Evolutionary conservation across 2,797 vertebrate species (phyloP).

Genomic region (Esox lucius): DNA sequence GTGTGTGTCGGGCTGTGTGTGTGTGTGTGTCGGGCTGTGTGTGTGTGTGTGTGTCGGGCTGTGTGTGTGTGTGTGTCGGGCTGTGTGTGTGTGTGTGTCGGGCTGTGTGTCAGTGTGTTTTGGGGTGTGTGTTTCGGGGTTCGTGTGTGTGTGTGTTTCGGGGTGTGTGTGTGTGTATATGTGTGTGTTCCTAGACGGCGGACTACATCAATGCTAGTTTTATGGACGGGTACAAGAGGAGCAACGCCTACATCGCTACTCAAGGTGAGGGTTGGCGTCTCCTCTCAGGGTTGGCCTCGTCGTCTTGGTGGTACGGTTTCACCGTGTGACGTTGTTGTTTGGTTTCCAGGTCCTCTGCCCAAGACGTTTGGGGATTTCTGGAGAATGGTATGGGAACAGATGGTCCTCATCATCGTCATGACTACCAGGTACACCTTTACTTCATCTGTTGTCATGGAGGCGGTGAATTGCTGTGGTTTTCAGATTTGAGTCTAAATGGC

Average conservation of each 20-base stretch:
- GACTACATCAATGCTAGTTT: constrained; percentile 87
- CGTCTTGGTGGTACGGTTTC: background rate
- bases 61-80: no score
- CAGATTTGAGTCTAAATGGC: background rate
- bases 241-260: constrained; percentile 83
- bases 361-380: constrained; percentile 86
- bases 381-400: constrained; percentile 87
- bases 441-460: background rate
- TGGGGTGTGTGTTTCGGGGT: no score
- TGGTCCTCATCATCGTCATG: constrained; percentile 86
- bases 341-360: constrained; percentile 78
- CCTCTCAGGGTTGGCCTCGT: background rate
- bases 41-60: no score
- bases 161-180: background rate
- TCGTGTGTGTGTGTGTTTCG: no score
- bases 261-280: constrained; percentile 71
- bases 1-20: no score
- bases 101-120: no score
- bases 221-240: constrained; percentile 86
- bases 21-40: no score
- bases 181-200: constrained; percentile 68
- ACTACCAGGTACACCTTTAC: constrained; percentile 78
- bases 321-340: constrained; percentile 26
- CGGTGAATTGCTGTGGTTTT: background rate
- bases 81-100: no score